Percentiles rank a stretch among this genome's conserved stretches.
These are phyloP conservation scores for Thamnophis elegans DNA, from an alignment of 2,797 vertebrate species.

Conservation along the genomic window DNA sequence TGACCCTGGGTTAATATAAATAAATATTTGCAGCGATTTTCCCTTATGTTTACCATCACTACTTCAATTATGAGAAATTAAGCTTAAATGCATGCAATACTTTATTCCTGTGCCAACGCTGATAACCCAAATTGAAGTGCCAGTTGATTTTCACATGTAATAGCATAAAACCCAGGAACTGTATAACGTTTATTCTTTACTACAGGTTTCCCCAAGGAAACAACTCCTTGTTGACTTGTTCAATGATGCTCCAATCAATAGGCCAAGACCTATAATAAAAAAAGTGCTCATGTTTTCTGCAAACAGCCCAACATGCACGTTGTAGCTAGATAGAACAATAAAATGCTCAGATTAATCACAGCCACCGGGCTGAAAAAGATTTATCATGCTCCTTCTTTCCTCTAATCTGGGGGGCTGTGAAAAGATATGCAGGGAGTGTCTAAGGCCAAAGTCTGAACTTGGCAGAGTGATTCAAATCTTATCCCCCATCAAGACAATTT, in stretches of 20 bases:
- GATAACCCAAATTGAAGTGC: neutral
- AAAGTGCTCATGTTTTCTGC: neutral
- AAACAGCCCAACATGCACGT: neutral
- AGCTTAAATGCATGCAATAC: neutral
- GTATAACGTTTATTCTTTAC: neutral
- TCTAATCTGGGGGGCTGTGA: neutral
- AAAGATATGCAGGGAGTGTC: neutral
- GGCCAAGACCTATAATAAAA: neutral
- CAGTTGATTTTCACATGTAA: neutral
- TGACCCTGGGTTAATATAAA: neutral
- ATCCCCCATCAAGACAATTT: neutral
- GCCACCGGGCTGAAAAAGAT: neutral
- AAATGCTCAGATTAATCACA: neutral
- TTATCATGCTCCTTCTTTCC: neutral
- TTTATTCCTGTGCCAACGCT: neutral
- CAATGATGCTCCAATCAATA: neutral
- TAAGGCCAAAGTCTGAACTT: neutral
- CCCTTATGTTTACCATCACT: neutral
- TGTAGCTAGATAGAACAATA: neutral
- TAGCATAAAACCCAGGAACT: neutral
- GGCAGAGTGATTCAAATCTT: neutral
- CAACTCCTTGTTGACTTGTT: neutral
- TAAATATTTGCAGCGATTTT: neutral
- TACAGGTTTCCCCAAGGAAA: neutral
- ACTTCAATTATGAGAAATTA: no score